These are phyloP conservation scores for Phylloscopus whistleri DNA, from an alignment of 2,113 vertebrate species.

Conservation along the genomic window DNA sequence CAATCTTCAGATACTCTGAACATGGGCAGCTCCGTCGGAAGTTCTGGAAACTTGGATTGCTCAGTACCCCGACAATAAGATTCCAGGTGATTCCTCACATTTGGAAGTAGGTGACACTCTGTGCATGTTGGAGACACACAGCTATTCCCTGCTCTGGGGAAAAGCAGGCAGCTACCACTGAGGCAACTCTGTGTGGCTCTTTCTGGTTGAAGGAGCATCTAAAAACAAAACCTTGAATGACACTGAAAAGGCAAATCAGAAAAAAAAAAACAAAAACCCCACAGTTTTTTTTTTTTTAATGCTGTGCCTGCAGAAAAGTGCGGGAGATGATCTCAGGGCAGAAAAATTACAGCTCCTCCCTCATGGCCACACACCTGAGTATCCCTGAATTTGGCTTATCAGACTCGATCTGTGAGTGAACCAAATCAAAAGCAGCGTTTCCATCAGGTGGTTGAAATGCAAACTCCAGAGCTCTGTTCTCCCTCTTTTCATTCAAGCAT, in stretches of 20 bases:
- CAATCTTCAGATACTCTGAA: neutral
- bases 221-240: slow-evolving; percentile 36
- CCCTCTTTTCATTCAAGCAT: neutral
- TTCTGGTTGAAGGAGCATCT: slow-evolving; percentile 34
- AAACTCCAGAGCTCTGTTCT: neutral
- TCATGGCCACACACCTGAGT: slow-evolving; percentile 8
- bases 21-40: neutral
- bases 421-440: neutral
- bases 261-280: neutral
- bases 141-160: neutral
- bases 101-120: neutral
- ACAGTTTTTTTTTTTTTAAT: slow-evolving; percentile 6
- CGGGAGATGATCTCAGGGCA: slow-evolving; percentile 53
- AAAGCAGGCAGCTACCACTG: neutral
- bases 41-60: neutral
- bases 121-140: accelerated
- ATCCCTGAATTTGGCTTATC: slow-evolving; percentile 5
- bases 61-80: neutral
- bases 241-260: neutral
- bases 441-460: neutral
- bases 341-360: slow-evolving; percentile 58
- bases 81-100: neutral
- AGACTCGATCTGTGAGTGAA: neutral
- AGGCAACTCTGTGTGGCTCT: neutral
- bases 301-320: slow-evolving; percentile 40